A percentile compares a stretch with the other conserved stretches of the same genome.
Evolutionary conservation across 2,797 vertebrate genomes (phyloP).

Genomic region (Sebastes vulpes): DNA sequence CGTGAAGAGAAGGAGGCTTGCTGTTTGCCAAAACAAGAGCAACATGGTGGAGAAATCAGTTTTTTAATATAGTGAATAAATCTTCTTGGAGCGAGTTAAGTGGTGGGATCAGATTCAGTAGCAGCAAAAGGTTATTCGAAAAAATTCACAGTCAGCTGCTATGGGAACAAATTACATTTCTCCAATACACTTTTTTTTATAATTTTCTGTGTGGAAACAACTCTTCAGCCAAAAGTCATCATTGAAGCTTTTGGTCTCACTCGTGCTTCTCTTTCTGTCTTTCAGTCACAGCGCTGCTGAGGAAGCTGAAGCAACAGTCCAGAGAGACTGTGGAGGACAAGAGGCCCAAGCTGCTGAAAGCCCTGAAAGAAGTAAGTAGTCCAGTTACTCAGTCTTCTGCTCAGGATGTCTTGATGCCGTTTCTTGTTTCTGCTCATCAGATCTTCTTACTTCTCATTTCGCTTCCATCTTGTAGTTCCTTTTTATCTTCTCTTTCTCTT

Average conservation of each 20-base stretch:
- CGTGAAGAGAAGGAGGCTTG: background rate
- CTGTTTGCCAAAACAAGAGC: conserved; percentile 7
- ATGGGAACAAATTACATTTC: background rate
- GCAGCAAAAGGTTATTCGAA: background rate
- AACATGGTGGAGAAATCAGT: background rate
- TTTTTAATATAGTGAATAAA: background rate
- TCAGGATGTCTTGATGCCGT: background rate
- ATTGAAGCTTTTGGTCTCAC: conserved; percentile 9
- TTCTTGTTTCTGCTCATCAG: background rate
- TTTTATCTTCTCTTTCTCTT: background rate
- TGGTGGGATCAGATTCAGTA: background rate
- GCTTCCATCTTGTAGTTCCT: background rate
- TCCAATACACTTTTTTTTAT: background rate
- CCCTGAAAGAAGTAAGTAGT: conserved; percentile 84
- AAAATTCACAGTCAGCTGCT: background rate
- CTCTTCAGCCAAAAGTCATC: background rate
- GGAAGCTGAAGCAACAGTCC: conserved; percentile 98
- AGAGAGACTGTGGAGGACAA: conserved; percentile 99
- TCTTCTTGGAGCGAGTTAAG: background rate
- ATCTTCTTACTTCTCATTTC: background rate
- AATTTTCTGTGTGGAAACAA: background rate
- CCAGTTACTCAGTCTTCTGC: background rate
- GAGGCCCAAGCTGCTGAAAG: conserved; percentile 95
- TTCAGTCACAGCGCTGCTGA: conserved; percentile 88
- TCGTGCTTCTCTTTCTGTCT: background rate